Conservation (phyloP, 2,888 invertebrate species). For the Epinotia brunnichana region DNA sequence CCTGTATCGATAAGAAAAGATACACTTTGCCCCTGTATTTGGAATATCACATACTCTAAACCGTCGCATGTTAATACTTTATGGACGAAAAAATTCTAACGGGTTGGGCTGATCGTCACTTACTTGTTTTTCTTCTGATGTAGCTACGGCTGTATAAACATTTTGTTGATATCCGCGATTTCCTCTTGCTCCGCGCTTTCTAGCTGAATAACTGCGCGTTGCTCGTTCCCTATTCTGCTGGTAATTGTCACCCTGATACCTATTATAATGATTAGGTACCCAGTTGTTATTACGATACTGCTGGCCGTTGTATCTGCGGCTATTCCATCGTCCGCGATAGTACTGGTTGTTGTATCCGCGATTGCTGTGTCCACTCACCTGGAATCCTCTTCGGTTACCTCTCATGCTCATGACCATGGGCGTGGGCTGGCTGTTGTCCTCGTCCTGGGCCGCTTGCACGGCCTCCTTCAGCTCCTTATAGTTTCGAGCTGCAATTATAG, state of each 20-base stretch:
- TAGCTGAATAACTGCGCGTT: neutral
- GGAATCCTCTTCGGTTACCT: neutral
- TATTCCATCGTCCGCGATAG: neutral
- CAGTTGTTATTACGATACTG: neutral
- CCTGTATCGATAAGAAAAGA: neutral
- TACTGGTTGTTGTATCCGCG: neutral
- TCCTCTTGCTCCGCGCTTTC: neutral
- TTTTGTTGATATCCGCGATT: neutral
- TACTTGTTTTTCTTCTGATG: neutral
- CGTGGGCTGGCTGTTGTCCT: constrained; percentile 1
- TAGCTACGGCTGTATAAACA: neutral
- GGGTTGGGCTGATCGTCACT: constrained; percentile 1
- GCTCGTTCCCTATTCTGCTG: neutral
- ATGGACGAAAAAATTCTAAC: constrained; percentile 8
- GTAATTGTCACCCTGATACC: neutral
- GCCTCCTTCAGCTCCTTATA: constrained; percentile 16
- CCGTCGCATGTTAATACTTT: constrained; percentile 1
- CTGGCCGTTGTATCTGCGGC: neutral
- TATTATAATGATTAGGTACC: neutral
- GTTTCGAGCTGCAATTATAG: constrained; percentile 7
- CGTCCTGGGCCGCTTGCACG: neutral
- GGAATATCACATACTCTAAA: neutral
- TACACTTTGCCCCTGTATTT: neutral
- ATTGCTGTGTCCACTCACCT: neutral
- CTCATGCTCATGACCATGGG: constrained; percentile 4